Evolutionary conservation across 2,797 vertebrate species (phyloP).

Genomic region (Enoplosus armatus): DNA sequence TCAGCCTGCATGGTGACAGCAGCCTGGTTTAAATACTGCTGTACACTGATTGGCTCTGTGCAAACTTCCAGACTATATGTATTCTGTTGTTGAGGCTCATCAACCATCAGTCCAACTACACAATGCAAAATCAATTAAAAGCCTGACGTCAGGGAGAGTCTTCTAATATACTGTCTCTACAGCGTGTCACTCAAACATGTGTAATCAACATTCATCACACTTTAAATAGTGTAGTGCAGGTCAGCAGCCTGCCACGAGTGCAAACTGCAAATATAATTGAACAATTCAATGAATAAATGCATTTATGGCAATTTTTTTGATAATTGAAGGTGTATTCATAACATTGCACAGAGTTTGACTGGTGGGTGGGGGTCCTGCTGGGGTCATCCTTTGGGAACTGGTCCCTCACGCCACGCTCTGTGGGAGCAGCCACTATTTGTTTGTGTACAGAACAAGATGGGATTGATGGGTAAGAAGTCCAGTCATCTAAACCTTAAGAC

Average conservation of each 20-base stretch:
- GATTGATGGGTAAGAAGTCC: conserved; percentile 4
- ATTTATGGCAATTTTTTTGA: no score
- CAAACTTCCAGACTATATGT: not conserved
- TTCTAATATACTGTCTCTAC: conserved; percentile 1
- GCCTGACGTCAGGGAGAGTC: not conserved
- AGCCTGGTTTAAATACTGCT: not conserved
- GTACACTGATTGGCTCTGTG: not conserved
- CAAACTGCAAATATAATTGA: not conserved
- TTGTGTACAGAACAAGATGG: not conserved
- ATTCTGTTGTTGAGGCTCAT: conserved; percentile 3
- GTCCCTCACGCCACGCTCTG: not conserved
- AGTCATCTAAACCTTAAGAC: conserved; percentile 17
- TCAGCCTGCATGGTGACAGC: not conserved
- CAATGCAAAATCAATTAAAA: conserved; percentile 30
- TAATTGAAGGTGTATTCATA: no score
- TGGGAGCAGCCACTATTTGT: not conserved
- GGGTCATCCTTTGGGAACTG: not conserved
- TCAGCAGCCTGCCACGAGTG: conserved; percentile 8
- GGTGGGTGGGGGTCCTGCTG: not conserved
- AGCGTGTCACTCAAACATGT: not conserved
- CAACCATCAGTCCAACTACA: not conserved
- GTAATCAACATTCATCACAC: conserved; percentile 1
- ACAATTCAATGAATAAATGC: not conserved
- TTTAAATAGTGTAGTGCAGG: not conserved
- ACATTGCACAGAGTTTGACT: not conserved